phyloP scores from a whole-genome alignment of 2,888 invertebrate species.

The Idaea dimidiata region DNA sequence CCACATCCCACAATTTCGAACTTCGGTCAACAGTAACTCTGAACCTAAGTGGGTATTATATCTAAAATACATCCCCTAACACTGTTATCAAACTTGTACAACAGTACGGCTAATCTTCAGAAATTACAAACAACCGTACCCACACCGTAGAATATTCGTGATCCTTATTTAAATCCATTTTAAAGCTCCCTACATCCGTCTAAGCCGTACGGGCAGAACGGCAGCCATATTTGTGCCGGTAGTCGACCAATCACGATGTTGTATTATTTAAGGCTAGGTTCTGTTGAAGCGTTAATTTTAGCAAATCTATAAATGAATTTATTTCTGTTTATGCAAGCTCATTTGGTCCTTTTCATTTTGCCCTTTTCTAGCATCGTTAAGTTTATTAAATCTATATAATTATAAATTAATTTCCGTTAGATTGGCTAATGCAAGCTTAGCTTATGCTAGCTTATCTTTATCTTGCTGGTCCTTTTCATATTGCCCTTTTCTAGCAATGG shows the following conservation, averaged over 20 bases:
- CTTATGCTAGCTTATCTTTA: not conserved
- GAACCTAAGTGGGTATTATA: not conserved
- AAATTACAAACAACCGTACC: not conserved
- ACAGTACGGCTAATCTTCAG: not conserved
- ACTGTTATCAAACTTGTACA: not conserved
- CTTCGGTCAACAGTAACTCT: not conserved
- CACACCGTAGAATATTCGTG: not conserved
- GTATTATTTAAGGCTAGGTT: not conserved
- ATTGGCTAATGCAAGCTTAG: not conserved
- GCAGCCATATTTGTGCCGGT: not conserved
- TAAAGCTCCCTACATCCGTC: not conserved
- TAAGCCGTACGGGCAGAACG: not conserved
- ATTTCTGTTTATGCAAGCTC: not conserved
- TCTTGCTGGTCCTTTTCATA: not conserved
- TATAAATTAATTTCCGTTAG: not conserved
- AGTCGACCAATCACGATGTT: not conserved
- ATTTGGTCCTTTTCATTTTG: not conserved
- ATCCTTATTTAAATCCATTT: constrained; percentile 1
- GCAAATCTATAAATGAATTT: not conserved
- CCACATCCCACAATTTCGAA: not conserved
- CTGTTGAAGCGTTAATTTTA: not conserved
- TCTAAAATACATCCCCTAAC: not conserved
- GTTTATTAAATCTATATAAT: not conserved
- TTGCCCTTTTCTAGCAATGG: too few relatives aligned
- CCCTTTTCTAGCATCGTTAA: too few relatives aligned